Conservation (phyloP, 1,140 invertebrate species). For the Aradophagus sp. region DNA sequence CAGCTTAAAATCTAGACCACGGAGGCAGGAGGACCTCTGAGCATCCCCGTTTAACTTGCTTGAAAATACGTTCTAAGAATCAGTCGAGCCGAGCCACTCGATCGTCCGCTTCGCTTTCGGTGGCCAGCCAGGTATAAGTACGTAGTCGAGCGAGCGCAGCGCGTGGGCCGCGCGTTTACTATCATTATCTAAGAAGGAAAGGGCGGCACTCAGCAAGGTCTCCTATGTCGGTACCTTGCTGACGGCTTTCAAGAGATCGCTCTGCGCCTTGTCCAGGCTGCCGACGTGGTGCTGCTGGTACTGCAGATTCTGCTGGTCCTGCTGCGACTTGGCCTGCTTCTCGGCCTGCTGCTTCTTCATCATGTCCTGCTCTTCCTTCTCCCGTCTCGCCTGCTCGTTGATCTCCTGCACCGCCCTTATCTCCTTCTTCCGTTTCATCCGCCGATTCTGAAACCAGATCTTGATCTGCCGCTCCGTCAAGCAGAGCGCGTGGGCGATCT, state of each 20-base stretch:
- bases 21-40: slow-evolving; percentile 3
- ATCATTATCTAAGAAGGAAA: slow-evolving; percentile 63
- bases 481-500: slow-evolving; percentile 96
- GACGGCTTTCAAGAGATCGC: slow-evolving; percentile 79
- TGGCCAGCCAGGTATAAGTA: slow-evolving; percentile 65
- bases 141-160: slow-evolving; percentile 61
- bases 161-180: slow-evolving; percentile 33
- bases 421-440: slow-evolving; percentile 99
- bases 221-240: slow-evolving; percentile 81
- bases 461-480: slow-evolving; percentile 97
- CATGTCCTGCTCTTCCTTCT: slow-evolving; percentile 91
- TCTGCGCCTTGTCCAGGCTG: slow-evolving; percentile 79
- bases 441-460: slow-evolving; percentile 97
- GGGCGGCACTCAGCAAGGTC: slow-evolving; percentile 60
- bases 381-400: slow-evolving; percentile 92
- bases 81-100: slow-evolving; percentile 61
- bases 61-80: slow-evolving; percentile 67
- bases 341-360: slow-evolving; percentile 92
- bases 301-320: slow-evolving; percentile 76
- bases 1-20: slow-evolving; percentile 26
- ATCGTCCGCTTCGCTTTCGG: slow-evolving; percentile 28
- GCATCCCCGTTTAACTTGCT: slow-evolving; percentile 27
- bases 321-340: slow-evolving; percentile 85
- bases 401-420: slow-evolving; percentile 94
- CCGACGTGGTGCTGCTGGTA: slow-evolving; percentile 79